Percentiles rank a stretch among this genome's conserved stretches.
Conservation (phyloP, 2,888 invertebrate genomes). For the Blomia tropicalis region DNA sequence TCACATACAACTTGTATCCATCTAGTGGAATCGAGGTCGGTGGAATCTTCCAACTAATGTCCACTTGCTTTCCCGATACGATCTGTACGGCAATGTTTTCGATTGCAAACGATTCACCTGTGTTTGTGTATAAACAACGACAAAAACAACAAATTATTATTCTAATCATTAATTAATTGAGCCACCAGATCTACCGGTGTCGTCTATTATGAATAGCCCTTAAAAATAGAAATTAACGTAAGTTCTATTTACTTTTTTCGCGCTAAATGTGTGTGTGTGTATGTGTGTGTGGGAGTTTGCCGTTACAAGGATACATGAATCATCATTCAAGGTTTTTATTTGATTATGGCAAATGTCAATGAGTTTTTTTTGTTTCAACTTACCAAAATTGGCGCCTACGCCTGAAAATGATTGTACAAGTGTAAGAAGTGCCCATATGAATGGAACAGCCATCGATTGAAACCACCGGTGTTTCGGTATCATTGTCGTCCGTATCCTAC, state of each 20-base stretch:
- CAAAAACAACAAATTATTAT: neutral
- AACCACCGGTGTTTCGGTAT: no score
- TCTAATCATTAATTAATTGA: no score
- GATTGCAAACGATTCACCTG: conserved; percentile 81
- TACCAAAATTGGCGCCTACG: conserved; percentile 8
- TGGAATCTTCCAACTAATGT: conserved; percentile 72
- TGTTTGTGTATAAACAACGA: conserved; percentile 44
- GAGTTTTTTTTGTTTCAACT: no score
- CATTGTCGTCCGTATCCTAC: no score
- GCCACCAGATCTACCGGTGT: no score
- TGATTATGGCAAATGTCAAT: neutral
- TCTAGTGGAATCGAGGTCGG: conserved; percentile 53
- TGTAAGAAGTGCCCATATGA: no score
- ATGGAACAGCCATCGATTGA: no score
- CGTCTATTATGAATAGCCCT: no score
- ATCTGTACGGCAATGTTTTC: conserved; percentile 68
- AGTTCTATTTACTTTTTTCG: neutral
- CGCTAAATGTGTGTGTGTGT: neutral
- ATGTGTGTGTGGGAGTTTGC: neutral
- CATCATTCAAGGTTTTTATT: neutral
- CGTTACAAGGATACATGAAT: neutral
- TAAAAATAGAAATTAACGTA: no score
- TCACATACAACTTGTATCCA: conserved; percentile 58
- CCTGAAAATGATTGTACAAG: conserved; percentile 1
- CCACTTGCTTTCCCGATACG: conserved; percentile 64